Conservation (phyloP, 2,113 vertebrate genomes). For the Elgaria multicarinata region DNA sequence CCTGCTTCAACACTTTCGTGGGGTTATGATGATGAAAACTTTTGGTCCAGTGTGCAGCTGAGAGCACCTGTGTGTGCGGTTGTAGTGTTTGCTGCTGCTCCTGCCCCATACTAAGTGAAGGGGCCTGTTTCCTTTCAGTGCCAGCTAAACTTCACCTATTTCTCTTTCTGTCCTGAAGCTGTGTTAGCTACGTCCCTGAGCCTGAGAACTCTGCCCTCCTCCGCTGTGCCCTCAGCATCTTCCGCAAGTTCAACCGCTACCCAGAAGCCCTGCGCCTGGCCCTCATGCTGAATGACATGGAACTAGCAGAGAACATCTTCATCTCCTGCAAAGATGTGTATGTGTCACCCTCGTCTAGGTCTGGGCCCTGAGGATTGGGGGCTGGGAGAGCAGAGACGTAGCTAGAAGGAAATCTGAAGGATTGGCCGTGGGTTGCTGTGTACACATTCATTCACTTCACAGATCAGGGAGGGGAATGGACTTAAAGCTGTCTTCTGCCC, state of each 20-base stretch:
- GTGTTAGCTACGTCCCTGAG: conserved; percentile 97
- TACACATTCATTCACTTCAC: background rate
- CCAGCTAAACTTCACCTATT: background rate
- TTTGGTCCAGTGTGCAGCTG: background rate
- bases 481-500: background rate
- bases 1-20: background rate
- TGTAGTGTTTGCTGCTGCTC: background rate
- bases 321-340: conserved; percentile 99
- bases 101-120: background rate
- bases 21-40: background rate
- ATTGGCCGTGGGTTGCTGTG: background rate
- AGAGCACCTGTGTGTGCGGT: background rate
- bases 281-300: conserved; percentile 96
- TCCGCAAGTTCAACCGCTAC: conserved; percentile 94
- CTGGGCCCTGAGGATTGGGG: background rate
- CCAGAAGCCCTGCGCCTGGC: conserved; percentile 95
- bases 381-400: background rate
- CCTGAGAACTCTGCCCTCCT: conserved; percentile 95
- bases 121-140: background rate
- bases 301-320: conserved; percentile 97
- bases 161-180: conserved; percentile 76
- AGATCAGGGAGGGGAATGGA: background rate
- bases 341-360: conserved; percentile 43
- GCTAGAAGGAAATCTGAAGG: background rate
- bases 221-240: conserved; percentile 94